Percentiles rank a stretch among this genome's conserved stretches.
Evolutionary conservation across 2,113 vertebrate genomes (phyloP).

Genomic region (Bombycilla garrulus): DNA sequence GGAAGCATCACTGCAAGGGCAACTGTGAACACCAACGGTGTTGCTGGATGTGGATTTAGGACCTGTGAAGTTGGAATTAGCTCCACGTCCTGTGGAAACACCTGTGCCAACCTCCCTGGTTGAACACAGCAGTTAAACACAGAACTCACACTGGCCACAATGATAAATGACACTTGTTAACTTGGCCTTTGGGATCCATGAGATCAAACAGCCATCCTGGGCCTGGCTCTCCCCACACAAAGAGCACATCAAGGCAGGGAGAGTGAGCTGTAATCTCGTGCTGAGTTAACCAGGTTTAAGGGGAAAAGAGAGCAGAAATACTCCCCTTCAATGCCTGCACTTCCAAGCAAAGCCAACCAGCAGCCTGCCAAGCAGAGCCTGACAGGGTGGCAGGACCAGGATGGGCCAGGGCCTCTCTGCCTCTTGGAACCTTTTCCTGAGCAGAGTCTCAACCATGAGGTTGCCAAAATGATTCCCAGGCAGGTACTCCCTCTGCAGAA

Average conservation of each 20-base stretch:
- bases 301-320: neutral
- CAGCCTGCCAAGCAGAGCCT: neutral
- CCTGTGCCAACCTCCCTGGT: neutral
- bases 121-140: neutral
- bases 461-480: rapidly evolving
- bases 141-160: neutral
- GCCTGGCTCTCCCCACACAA: neutral
- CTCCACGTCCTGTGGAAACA: neutral
- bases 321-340: neutral
- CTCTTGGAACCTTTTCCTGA: neutral
- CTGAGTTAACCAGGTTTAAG: neutral
- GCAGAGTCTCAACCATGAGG: neutral
- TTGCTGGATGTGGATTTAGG: rapidly evolving
- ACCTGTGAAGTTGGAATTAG: neutral
- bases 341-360: neutral
- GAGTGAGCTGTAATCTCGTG: neutral
- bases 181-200: neutral
- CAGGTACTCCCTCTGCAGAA: neutral
- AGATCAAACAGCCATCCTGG: neutral
- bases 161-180: neutral
- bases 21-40: neutral
- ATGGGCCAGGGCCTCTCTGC: neutral
- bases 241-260: neutral
- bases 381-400: neutral
- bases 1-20: neutral